phyloP scores from a whole-genome alignment of 2,113 vertebrate species.

The Anser cygnoides region DNA sequence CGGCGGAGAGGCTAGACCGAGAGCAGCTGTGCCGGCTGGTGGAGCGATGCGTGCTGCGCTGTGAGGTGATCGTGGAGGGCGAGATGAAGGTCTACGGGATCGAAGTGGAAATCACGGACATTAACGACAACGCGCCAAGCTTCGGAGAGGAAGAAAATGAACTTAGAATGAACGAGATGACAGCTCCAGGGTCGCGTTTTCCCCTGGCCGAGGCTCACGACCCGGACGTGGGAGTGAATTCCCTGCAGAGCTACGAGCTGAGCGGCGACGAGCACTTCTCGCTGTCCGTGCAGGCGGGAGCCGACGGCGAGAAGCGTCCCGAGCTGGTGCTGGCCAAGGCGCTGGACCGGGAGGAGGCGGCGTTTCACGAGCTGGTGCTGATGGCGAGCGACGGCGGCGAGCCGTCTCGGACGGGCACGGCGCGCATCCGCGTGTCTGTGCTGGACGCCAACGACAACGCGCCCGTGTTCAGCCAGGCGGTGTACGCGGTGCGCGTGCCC shows the following conservation, averaged over 20 bases:
- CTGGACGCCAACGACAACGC: too few species aligned
- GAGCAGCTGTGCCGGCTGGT: background rate
- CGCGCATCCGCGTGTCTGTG: too few species aligned
- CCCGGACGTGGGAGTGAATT: slow-evolving; percentile 52
- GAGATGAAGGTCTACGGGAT: too few species aligned
- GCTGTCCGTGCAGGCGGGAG: slow-evolving; percentile 75
- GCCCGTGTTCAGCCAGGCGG: too few species aligned
- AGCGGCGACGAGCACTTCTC: slow-evolving; percentile 77
- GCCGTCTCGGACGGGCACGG: background rate
- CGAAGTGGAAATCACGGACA: slow-evolving; percentile 15
- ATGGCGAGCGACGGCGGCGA: slow-evolving; percentile 39
- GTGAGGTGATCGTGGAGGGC: too few species aligned
- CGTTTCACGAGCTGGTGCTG: slow-evolving; percentile 68
- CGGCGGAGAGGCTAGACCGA: background rate
- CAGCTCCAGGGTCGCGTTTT: background rate
- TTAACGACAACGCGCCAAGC: slow-evolving; percentile 72
- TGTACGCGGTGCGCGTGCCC: too few species aligned
- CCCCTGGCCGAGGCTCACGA: slow-evolving; percentile 46
- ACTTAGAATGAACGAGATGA: background rate
- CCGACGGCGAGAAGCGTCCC: slow-evolving; percentile 75
- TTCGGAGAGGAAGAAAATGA: too few species aligned
- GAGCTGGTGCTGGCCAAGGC: slow-evolving; percentile 79
- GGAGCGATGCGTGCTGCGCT: too few species aligned
- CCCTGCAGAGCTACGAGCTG: slow-evolving; percentile 69
- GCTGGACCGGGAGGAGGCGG: slow-evolving; percentile 74